These are phyloP conservation scores for Lasioglossum vierecki DNA, from an alignment of 2,888 invertebrate genomes.

Conservation along the genomic window DNA sequence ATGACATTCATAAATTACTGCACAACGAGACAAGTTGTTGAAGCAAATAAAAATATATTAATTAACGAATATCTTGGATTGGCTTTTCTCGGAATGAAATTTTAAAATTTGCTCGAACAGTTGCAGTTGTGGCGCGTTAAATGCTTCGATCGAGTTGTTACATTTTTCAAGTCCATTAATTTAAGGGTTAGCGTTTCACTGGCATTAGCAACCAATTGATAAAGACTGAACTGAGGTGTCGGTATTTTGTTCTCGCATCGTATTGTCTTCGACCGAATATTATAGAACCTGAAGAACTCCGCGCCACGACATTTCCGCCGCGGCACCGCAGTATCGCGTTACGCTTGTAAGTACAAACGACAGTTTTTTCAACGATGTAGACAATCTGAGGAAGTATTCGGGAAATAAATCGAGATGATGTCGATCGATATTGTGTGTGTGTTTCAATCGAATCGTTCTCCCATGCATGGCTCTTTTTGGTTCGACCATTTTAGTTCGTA, in stretches of 20 bases:
- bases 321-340: constrained; percentile 36
- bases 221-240: not conserved
- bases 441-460: constrained; percentile 4
- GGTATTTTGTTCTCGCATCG: not conserved
- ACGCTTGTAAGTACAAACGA: constrained; percentile 58
- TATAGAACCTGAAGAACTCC: not conserved
- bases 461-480: not conserved
- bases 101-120: not conserved
- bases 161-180: not conserved
- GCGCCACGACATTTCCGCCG: constrained; percentile 27
- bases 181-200: not conserved
- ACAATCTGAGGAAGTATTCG: constrained; percentile 56
- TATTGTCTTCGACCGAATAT: not conserved
- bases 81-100: not conserved
- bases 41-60: not conserved
- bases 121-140: not conserved
- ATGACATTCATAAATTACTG: no score
- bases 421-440: constrained; percentile 29
- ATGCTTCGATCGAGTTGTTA: not conserved
- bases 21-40: no score
- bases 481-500: not conserved
- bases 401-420: constrained; percentile 46
- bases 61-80: not conserved
- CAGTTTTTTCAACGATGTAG: constrained; percentile 50
- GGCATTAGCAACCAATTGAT: not conserved